phyloP scores from a whole-genome alignment of 2,888 invertebrate species.

The Gryllus longicercus region DNA sequence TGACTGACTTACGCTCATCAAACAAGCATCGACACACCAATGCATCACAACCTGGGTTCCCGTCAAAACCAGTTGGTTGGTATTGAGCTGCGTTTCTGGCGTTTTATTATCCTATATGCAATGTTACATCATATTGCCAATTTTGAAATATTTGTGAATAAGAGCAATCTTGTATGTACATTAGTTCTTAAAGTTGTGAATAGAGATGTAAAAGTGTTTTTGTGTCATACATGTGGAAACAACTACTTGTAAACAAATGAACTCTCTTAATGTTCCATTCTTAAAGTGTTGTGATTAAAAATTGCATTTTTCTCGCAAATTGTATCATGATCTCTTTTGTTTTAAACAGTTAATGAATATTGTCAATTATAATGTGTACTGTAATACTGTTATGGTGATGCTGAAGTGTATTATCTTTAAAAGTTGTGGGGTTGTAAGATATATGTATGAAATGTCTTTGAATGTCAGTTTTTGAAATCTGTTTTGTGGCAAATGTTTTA shows the following conservation, averaged over 20 bases:
- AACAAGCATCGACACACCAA: background rate
- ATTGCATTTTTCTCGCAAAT: background rate
- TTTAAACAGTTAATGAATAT: background rate
- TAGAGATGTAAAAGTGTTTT: background rate
- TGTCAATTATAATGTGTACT: background rate
- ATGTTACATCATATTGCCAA: background rate
- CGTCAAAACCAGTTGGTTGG: background rate
- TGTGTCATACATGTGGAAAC: background rate
- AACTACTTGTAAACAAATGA: too few relatives aligned
- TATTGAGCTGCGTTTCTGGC: background rate
- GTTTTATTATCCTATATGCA: background rate
- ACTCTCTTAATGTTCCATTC: background rate
- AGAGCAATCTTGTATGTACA: background rate
- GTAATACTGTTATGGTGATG: background rate
- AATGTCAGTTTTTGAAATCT: background rate
- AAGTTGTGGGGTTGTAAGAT: too few relatives aligned
- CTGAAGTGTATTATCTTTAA: too few relatives aligned
- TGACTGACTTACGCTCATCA: conserved; percentile 28
- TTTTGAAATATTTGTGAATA: background rate
- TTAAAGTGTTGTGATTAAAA: background rate
- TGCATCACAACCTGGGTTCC: background rate
- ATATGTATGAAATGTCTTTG: background rate
- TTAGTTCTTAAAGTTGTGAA: too few relatives aligned
- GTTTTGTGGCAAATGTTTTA: background rate
- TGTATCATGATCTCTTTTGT: background rate